Evolutionary conservation across 2,888 invertebrate species (phyloP), one percentile per base, ranked within the genome.

Genomic region (Adineta ricciae): DNA sequence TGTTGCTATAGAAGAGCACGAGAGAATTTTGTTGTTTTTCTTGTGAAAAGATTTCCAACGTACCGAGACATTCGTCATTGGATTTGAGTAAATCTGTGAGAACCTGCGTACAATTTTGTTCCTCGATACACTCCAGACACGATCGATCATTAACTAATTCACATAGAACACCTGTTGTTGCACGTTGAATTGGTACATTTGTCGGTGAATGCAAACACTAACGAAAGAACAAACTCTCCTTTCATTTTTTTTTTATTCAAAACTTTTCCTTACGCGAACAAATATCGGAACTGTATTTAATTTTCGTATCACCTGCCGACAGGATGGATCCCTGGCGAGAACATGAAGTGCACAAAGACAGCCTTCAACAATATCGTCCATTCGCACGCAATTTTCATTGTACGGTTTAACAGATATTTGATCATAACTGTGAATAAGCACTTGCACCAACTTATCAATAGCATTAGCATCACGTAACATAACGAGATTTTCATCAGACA

Each of bases 41-140:
- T 4, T 4, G 7, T 24, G 24, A 54, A 19, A n/a, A 52, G 1
- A 52, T 21, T 14, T 52, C 9, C 21, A n/a, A 90, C 92, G 90
- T 88, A 92, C 92, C 92, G 87, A 98, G 97, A 86, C 96, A 97
- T 92, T 98, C 97, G 89, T 98, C 98, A 88, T 96, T 93, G 32
- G 97, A 97, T 92, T 98, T 97, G 87, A 98, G 92, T 85, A 98
- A 92, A 90, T 98, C 97, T 1, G 97, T 97, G 36, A 83, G 64
- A 56, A 52, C 41, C n/a, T 85, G 56, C 32, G 83, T 16, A n/a
- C 64, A 54, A 41, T 54, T 54, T 83, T 85, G 83, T 36, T 41
- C 41, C 27, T 85, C 83, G n/a, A 85, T 85, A 11, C 83, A 52
- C 27, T 56, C 16, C 56, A 83, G 83, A 56, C 83, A 85, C 21